Base-by-base conservation (phyloP, 1,140 invertebrate genomes). In the Drosophila guanche region DNA sequence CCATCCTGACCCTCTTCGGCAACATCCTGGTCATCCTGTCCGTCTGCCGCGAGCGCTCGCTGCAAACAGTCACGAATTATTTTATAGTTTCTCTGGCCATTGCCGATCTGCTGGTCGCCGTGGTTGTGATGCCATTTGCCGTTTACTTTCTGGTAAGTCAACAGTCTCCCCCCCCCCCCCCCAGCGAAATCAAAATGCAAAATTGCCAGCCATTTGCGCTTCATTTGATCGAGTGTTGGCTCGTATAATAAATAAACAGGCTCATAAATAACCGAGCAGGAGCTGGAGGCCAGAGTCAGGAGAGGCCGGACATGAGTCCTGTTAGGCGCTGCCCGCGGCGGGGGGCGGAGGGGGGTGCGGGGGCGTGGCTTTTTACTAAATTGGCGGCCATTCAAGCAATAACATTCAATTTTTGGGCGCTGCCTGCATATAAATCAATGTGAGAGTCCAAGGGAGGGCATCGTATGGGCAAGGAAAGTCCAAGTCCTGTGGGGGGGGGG, bases 61-160 rank as follows among this genome's bases (percentile, higher is more conserved):
- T 99, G 46, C 97, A 98, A 90, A 98, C 97, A 5, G 97, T 97
- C 58, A 99, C 98, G 51, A 99, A 99, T 93, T 99, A 99, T 92
- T 99, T 99, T 93, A 99, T 99, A 91, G 97, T 99, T 73, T 98
- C 97, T 67, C 93, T 99, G 75, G 98, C 98, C n/a, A 94, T 99
- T 7, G 98, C 98, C 10, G 98, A 99, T 93, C 94, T 99, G 20
- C 94, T 99, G 61, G 98, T 99, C 2, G 98, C 98, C 25, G 95
- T 98, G 4, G 94, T 98, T 47, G 98, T 99, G 63, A 99, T 99
- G 98, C 98, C 98, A 10, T 98, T 99, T 91, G 98, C 97, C 60
- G 97, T 99, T 79, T 99, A 99, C 93, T 96, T 98, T 92, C 94
- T 97, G 95, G 97, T 98, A 92, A 96, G 96, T 94, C 3, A 20